Conservation (phyloP, 2,888 invertebrate genomes). For the Acanthoscelides obtectus region DNA sequence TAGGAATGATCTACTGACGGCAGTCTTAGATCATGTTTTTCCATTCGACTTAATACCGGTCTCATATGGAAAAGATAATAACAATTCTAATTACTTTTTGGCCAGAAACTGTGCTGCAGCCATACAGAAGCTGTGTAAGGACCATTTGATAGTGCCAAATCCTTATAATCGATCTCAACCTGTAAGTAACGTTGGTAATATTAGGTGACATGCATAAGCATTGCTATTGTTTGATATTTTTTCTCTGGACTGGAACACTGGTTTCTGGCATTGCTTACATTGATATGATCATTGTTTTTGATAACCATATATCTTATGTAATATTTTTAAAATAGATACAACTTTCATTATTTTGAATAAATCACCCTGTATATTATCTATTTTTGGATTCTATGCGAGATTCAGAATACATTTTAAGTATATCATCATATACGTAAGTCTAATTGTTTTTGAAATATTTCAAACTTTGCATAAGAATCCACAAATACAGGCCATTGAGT, state of each 20-base stretch:
- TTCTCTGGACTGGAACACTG: neutral
- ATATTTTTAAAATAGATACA: neutral
- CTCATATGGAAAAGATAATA: conserved; percentile 35
- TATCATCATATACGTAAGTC: too few relatives aligned
- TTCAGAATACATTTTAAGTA: too few relatives aligned
- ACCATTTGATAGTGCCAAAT: conserved; percentile 44
- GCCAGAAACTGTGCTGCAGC: conserved; percentile 50
- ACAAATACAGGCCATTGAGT: too few relatives aligned
- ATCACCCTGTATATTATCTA: too few relatives aligned
- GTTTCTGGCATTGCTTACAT: too few relatives aligned
- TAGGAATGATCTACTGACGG: conserved; percentile 40
- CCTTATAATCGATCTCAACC: conserved; percentile 27
- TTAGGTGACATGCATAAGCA: neutral
- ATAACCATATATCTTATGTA: neutral
- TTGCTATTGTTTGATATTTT: neutral
- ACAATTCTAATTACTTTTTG: conserved; percentile 43
- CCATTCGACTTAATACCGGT: conserved; percentile 52
- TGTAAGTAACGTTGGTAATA: conserved; percentile 23
- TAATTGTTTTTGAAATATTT: too few relatives aligned
- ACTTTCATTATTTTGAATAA: neutral
- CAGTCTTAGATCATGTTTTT: conserved; percentile 46
- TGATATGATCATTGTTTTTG: too few relatives aligned
- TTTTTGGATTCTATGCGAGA: too few relatives aligned
- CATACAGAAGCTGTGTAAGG: conserved; percentile 48
- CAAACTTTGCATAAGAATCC: too few relatives aligned